These are phyloP conservation scores for Scortum barcoo DNA, from an alignment of 2,113 vertebrate species.

Conservation along the genomic window DNA sequence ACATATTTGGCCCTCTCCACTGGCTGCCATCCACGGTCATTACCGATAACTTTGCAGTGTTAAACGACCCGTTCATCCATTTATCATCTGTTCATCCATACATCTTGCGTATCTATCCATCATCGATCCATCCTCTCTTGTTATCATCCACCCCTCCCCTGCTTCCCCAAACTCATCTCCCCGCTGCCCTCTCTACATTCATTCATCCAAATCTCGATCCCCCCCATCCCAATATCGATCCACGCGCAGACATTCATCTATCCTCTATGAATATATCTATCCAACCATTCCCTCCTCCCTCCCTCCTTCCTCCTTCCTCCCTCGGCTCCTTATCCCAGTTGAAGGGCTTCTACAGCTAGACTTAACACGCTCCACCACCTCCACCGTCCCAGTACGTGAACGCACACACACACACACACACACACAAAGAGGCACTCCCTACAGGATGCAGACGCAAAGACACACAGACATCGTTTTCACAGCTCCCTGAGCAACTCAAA, in stretches of 20 bases:
- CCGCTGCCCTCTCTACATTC: constrained; percentile 16
- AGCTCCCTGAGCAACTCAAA: constrained; percentile 78
- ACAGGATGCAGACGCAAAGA: constrained; percentile 65
- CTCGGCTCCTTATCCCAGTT: constrained; percentile 58
- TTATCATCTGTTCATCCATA: constrained; percentile 61
- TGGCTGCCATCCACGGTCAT: constrained; percentile 35
- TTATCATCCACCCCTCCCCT: constrained; percentile 61
- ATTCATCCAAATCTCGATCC: constrained; percentile 59
- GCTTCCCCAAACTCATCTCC: constrained; percentile 43
- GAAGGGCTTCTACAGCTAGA: constrained; percentile 59
- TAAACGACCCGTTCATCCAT: constrained; percentile 52
- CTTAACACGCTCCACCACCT: constrained; percentile 71
- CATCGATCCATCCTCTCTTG: constrained; percentile 63
- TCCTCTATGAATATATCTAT: constrained; percentile 59
- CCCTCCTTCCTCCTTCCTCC: constrained; percentile 38
- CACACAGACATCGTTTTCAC: constrained; percentile 76
- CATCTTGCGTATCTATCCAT: constrained; percentile 54
- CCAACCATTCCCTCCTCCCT: constrained; percentile 26
- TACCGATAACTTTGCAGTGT: constrained; percentile 48
- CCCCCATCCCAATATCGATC: constrained; percentile 65
- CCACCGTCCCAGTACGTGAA: constrained; percentile 38
- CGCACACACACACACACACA: constrained; percentile 15
- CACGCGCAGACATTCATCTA: constrained; percentile 45
- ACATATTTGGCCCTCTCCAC: constrained; percentile 38
- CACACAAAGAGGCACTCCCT: constrained; percentile 53